Percentiles rank a stretch among this genome's conserved stretches.
phyloP scores from a whole-genome alignment of 2,797 vertebrate genomes.

The Sciaenops ocellatus region DNA sequence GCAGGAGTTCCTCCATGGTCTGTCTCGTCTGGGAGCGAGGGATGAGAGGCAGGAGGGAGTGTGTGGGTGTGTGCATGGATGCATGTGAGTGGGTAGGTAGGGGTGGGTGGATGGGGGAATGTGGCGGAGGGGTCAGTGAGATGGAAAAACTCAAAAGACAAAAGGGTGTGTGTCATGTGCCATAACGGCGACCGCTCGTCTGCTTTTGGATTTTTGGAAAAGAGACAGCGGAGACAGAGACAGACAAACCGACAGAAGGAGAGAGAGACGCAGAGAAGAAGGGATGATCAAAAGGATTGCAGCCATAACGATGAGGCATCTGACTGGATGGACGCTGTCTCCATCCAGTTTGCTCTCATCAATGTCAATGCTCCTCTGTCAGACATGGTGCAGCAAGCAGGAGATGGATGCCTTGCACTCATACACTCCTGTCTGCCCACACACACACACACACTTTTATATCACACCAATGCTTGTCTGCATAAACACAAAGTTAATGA shows the following conservation, averaged over 20 bases:
- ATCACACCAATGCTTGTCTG: constrained; percentile 18
- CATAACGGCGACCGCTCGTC: constrained; percentile 63
- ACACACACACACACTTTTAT: constrained; percentile 30
- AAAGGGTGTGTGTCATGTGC: constrained; percentile 71
- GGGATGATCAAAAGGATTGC: constrained; percentile 80
- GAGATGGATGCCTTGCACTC: constrained; percentile 61
- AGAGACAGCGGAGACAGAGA: constrained; percentile 61
- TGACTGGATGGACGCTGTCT: constrained; percentile 74
- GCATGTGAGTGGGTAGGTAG: constrained; percentile 37
- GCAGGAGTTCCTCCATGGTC: constrained; percentile 28
- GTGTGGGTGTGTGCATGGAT: constrained; percentile 11
- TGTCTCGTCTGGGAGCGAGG: constrained; percentile 26
- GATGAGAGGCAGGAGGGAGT: constrained; percentile 33
- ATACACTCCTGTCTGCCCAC: constrained; percentile 43
- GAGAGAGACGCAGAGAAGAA: constrained; percentile 35
- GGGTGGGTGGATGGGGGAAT: background rate
- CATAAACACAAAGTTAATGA: constrained; percentile 12
- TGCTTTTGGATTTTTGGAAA: constrained; percentile 44
- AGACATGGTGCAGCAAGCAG: constrained; percentile 46
- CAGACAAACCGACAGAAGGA: constrained; percentile 50
- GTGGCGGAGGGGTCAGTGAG: constrained; percentile 50
- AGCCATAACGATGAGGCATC: constrained; percentile 72
- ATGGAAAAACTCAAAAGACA: constrained; percentile 75
- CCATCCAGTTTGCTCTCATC: constrained; percentile 83
- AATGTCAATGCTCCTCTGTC: constrained; percentile 72